These are phyloP conservation scores for Noctilio leporinus DNA, from an alignment of 2,113 vertebrate species.

Conservation along the genomic window DNA sequence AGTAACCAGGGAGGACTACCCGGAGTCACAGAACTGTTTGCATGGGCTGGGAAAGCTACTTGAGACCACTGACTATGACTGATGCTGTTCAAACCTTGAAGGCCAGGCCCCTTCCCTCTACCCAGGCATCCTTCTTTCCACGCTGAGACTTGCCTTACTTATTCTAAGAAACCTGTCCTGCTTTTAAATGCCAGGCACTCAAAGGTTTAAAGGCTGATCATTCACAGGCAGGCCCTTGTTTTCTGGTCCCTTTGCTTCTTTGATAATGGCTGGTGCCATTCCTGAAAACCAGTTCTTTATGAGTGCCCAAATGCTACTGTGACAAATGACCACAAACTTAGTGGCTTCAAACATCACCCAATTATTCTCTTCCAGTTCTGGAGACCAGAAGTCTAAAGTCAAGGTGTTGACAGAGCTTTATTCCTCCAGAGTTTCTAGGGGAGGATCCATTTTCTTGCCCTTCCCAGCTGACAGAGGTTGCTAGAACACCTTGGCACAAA, in stretches of 20 bases:
- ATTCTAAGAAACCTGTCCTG: not conserved
- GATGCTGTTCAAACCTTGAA: not conserved
- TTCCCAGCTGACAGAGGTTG: not conserved
- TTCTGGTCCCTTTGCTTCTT: not conserved
- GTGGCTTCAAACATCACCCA: not conserved
- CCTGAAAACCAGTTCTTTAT: not conserved
- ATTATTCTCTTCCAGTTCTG: not conserved
- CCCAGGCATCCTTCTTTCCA: not conserved
- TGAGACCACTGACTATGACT: not conserved
- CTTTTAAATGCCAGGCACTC: not conserved
- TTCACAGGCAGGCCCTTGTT: not conserved
- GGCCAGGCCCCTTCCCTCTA: not conserved
- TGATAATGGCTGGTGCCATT: too few relatives aligned
- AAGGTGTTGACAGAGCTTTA: not conserved
- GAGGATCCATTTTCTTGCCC: not conserved
- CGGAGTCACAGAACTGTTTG: not conserved
- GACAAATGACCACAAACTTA: not conserved
- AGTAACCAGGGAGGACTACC: not conserved
- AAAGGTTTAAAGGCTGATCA: not conserved
- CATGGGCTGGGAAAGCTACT: not conserved
- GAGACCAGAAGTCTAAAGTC: not conserved
- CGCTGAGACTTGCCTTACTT: too few relatives aligned
- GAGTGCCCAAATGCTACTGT: not conserved
- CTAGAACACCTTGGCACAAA: accelerated
- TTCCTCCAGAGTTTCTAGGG: not conserved